These are phyloP conservation scores for Leucopternis melanops DNA, from an alignment of 2,113 vertebrate species.

Conservation along the genomic window DNA sequence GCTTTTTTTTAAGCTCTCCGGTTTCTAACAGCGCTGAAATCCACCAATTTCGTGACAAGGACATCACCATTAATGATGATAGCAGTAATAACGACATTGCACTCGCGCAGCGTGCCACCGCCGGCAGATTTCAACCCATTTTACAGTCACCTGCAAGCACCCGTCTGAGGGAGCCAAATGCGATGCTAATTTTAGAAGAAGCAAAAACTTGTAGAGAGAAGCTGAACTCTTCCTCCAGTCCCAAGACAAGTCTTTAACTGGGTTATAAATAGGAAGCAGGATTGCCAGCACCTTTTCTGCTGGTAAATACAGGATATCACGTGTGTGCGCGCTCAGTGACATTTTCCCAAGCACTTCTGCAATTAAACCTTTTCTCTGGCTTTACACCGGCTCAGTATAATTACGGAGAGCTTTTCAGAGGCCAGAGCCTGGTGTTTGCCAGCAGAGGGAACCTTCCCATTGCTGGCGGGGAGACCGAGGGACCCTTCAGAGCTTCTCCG, in stretches of 20 bases:
- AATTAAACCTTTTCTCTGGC: background rate
- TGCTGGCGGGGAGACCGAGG: background rate
- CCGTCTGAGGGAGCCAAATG: background rate
- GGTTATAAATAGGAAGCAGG: background rate
- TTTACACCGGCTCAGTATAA: background rate
- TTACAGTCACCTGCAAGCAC: background rate
- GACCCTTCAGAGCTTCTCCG: background rate
- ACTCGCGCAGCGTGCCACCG: background rate
- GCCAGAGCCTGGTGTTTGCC: background rate
- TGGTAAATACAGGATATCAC: background rate
- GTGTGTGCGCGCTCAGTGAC: background rate
- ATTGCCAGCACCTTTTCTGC: slow-evolving; percentile 6
- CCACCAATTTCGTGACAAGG: slow-evolving; percentile 8
- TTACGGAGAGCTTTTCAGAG: background rate
- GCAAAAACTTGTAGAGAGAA: background rate
- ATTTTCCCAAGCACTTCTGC: background rate
- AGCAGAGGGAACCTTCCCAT: slow-evolving; percentile 46
- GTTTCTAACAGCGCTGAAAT: slow-evolving; percentile 22
- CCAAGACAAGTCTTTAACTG: background rate
- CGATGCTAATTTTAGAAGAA: background rate
- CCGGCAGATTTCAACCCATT: background rate
- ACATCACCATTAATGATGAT: slow-evolving; percentile 33
- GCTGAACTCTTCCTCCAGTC: background rate
- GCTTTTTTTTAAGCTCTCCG: background rate
- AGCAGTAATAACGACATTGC: background rate